Evolutionary conservation across 2,888 invertebrate genomes (phyloP), one percentile per base, ranked within the genome.

Genomic region (Sinopyrophorus schimmeli): DNA sequence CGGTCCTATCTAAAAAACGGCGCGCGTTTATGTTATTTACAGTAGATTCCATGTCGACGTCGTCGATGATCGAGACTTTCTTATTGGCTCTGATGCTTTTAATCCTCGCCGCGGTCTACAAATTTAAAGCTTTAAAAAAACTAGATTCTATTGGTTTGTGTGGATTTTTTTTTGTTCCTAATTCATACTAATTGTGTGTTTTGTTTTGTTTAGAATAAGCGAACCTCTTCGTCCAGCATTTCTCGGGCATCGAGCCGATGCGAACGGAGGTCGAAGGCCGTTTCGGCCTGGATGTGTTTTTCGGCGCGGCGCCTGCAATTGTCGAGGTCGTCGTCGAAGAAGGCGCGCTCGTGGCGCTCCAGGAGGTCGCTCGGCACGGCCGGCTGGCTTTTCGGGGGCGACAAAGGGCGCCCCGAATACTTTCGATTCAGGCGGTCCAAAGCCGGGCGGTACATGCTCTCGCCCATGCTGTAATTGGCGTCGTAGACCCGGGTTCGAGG

Each of bases 401-500:
- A 66, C 64, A 69, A 53, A 5, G 78, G 77, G 47, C 79, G 74
- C 40, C 76, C 76, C 53, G 77, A 77, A 65, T 80, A 79, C 73
- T 88, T 89, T 57, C 84, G 81, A 69, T 89, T 88, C 58, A 89
- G 73, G 47, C 84, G 80, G 69, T 89, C 87, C 31, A 89, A 74
- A 57, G 88, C 84, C 6, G 87, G 82, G 60, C 83, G 84, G 77
- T 91, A 91, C 71, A 89, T 88, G 64, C 86, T 87, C 74, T 90
- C 87, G 43, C 89, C 89, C 68, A 87, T 86, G 74, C 87, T 84
- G 76, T 89, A 90, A 73, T 90, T 91, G 72, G 87, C 87, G 67
- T 90, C 88, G 71, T 92, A 91, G 65, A 91, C 85, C 72, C 86
- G 86, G 16, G 90, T 90, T 63, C 89, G 80, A 57, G 87, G 86